Percentiles rank a stretch among this genome's conserved stretches.
phyloP scores from a whole-genome alignment of 2,888 invertebrate species.

The Cataglyphis livida region DNA sequence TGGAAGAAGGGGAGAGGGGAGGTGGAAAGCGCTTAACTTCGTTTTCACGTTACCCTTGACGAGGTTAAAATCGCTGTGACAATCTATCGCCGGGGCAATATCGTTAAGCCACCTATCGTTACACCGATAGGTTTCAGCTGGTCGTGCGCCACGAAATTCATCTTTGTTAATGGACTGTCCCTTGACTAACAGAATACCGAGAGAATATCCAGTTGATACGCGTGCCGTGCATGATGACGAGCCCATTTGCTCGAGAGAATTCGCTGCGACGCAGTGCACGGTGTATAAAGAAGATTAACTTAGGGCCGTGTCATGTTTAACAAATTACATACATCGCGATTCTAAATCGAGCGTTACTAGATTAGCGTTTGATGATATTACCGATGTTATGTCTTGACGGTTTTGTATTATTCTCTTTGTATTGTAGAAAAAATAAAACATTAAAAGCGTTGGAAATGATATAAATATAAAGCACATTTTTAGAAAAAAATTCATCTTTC shows the following conservation, averaged over 20 bases:
- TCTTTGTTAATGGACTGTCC: slow-evolving; percentile 52
- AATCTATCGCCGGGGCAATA: slow-evolving; percentile 70
- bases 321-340: neutral
- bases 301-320: neutral
- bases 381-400: neutral
- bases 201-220: slow-evolving; percentile 14
- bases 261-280: neutral
- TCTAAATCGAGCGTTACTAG: neutral
- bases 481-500: neutral
- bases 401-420: neutral
- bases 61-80: slow-evolving; percentile 72
- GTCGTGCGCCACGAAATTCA: slow-evolving; percentile 52
- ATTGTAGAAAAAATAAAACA: neutral
- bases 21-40: slow-evolving; percentile 68
- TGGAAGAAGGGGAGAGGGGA: neutral
- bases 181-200: slow-evolving; percentile 23
- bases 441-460: neutral
- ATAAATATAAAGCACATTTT: neutral
- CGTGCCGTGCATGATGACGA: neutral
- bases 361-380: neutral
- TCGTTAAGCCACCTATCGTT: slow-evolving; percentile 64
- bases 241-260: slow-evolving; percentile 11
- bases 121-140: slow-evolving; percentile 54
- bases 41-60: slow-evolving; percentile 75
- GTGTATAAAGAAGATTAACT: slow-evolving; percentile 12